phyloP scores from a whole-genome alignment of 2,888 invertebrate species.

The Melolontha melolontha region DNA sequence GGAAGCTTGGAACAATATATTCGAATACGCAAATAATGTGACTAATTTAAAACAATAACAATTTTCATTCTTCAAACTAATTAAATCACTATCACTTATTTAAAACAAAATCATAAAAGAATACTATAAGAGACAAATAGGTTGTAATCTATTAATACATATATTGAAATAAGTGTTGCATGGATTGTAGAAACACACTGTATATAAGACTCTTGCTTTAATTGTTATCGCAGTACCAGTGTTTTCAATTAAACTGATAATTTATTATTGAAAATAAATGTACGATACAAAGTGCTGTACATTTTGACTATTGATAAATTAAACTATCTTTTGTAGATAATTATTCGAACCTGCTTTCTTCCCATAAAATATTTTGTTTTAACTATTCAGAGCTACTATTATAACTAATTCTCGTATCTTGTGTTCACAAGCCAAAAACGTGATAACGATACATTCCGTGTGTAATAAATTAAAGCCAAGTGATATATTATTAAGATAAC shows the following conservation, averaged over 20 bases:
- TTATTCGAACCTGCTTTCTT: constrained; percentile 27
- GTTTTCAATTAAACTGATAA: constrained; percentile 36
- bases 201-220: constrained; percentile 14
- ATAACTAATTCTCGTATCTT: constrained; percentile 38
- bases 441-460: constrained; percentile 29
- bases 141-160: no score
- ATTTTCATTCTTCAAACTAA: no score
- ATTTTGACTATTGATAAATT: constrained; percentile 31
- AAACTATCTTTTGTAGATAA: constrained; percentile 29
- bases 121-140: no score
- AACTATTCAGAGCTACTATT: constrained; percentile 35
- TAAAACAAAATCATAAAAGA: no score
- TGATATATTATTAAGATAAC: constrained; percentile 41
- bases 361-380: constrained; percentile 36
- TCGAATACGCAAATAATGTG: no score
- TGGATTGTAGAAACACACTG: constrained; percentile 3
- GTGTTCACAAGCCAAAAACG: constrained; percentile 31
- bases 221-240: constrained; percentile 33
- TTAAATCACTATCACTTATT: no score
- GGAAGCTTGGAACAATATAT: no score
- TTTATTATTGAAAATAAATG: constrained; percentile 14
- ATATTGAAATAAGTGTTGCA: constrained; percentile 13
- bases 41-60: no score
- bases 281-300: constrained; percentile 8
- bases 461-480: constrained; percentile 28